Evolutionary conservation across 2,113 vertebrate genomes (phyloP), one percentile per base, ranked within the genome.

Genomic region (Ophthalmolycus amberensis): DNA sequence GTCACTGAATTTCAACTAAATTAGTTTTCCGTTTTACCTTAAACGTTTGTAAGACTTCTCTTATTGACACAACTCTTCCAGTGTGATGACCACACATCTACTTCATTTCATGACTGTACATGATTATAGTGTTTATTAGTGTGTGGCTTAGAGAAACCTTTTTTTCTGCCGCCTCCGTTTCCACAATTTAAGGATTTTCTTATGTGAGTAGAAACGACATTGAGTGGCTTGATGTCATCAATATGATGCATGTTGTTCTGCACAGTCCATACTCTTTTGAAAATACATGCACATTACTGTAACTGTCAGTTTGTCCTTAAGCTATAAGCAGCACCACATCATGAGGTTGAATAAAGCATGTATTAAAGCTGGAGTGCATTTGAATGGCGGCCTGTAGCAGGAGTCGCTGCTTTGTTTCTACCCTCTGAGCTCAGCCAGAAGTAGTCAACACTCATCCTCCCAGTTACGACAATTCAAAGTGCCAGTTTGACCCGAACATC

Each of bases 241-340:
- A 0, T 66, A 48, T 66, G 40, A 63, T 79, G 81, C 74, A 79
- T 77, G 82, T 75, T 60, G 40, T 42, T 67, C 12, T 80, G 34
- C 79, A 40, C 12, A 32, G 9, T 52, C 48, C 25, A 9, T 48
- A 3, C 12, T 63, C 44, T 32, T 80, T 65, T 68, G 37, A 9
- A 59, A 58, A 59, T 48, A 54, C 37, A 18, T 44, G 60, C 46
- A 40, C 60, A 40, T 68, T 10, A 3, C 2, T 72, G 1, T 1
- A 48, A 18, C 22, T 29, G 65, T 71, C 25, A 8, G 18, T 32
- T 32, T 32, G 34, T 72, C 18, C 42, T 48, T 4, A 62, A 58
- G 32, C 48, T 75, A 18, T 20, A 59, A 80, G 56, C 25, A 20
- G 58, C 69, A 84, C 84, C 69, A 89, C 84, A 92, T 78, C 27